Conservation (phyloP, 2,888 invertebrate genomes). For the Noctua janthina region DNA sequence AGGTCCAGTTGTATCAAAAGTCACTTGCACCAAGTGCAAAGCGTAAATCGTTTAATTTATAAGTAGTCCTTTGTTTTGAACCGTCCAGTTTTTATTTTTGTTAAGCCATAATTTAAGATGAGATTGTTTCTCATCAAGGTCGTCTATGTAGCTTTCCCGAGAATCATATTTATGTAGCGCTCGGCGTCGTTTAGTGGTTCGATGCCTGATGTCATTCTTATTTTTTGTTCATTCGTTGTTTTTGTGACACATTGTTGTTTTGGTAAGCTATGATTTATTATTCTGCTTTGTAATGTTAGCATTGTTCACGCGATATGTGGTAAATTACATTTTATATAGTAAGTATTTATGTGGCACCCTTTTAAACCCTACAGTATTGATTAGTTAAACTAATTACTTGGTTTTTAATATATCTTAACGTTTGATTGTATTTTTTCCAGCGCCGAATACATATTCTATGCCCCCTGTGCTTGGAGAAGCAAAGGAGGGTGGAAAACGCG, state of each 20-base stretch:
- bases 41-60: slow-evolving; percentile 14
- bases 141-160: slow-evolving; percentile 31
- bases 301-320: slow-evolving; percentile 11
- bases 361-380: slow-evolving; percentile 5
- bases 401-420: not conserved
- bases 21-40: not conserved
- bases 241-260: slow-evolving; percentile 58
- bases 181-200: slow-evolving; percentile 22
- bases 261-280: slow-evolving; percentile 49
- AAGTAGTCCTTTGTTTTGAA: slow-evolving; percentile 35
- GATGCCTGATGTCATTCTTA: slow-evolving; percentile 58
- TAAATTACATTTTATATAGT: slow-evolving; percentile 1
- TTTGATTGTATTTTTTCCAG: slow-evolving; percentile 85
- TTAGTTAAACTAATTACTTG: not conserved
- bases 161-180: slow-evolving; percentile 14
- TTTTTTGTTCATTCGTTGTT: slow-evolving; percentile 39
- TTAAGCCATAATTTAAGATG: slow-evolving; percentile 6
- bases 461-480: slow-evolving; percentile 93
- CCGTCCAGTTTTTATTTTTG: not conserved
- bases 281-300: slow-evolving; percentile 37
- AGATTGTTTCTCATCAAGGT: slow-evolving; percentile 16
- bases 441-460: slow-evolving; percentile 97
- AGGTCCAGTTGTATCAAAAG: not conserved
- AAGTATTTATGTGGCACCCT: not conserved
- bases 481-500: slow-evolving; percentile 89